A percentile compares a stretch with the other conserved stretches of the same genome.
Conservation (phyloP, 2,888 invertebrate species). For the Cecidostiba fungosa region DNA sequence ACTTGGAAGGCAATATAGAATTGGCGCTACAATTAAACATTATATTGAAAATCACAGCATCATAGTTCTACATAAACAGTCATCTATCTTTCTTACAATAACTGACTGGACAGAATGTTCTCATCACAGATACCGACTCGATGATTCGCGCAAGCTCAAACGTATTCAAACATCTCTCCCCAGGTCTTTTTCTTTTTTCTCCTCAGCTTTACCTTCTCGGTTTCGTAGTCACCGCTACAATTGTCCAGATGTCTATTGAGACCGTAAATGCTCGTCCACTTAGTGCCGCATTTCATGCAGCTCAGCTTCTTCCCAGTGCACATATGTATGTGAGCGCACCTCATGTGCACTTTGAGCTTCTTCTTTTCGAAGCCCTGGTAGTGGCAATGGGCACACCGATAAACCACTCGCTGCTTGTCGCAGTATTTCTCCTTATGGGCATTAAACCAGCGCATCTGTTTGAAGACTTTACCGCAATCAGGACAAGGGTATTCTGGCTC, state of each 20-base stretch:
- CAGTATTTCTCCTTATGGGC: background rate
- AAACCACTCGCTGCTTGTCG: background rate
- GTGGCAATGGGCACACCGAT: constrained; percentile 20
- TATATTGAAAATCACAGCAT: too few species aligned
- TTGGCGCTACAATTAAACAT: too few species aligned
- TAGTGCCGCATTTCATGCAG: constrained; percentile 3
- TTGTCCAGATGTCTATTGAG: constrained; percentile 5
- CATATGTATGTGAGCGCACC: constrained; percentile 5
- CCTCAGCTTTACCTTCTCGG: background rate
- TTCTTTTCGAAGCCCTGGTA: background rate
- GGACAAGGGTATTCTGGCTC: background rate
- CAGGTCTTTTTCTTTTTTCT: background rate
- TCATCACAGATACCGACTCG: background rate
- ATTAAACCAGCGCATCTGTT: background rate
- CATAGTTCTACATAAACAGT: too few species aligned
- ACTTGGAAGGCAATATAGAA: too few species aligned
- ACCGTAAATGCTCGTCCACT: constrained; percentile 4
- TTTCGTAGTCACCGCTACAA: background rate
- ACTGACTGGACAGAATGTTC: too few species aligned
- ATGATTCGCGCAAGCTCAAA: background rate
- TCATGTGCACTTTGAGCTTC: constrained; percentile 8
- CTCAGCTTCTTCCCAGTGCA: background rate
- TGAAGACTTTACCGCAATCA: constrained; percentile 14
- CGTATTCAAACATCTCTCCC: background rate
- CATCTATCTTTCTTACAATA: too few species aligned